phyloP scores from a whole-genome alignment of 2,888 invertebrate genomes.

The Eristalis arbustorum region DNA sequence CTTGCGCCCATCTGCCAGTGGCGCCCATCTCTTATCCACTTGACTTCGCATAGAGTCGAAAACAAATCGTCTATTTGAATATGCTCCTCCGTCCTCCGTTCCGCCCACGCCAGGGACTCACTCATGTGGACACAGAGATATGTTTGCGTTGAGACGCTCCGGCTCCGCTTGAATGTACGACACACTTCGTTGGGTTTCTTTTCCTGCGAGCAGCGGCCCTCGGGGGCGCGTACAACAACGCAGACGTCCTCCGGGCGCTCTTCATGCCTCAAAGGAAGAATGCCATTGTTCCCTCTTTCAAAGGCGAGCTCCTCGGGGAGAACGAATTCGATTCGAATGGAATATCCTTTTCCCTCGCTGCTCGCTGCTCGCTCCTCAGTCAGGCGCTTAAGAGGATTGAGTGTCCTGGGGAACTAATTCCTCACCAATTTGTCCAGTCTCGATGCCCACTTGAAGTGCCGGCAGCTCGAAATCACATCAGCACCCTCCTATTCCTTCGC shows the following conservation, averaged over 20 bases:
- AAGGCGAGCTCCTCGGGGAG: background rate
- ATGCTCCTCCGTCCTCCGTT: background rate
- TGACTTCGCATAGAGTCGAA: conserved; percentile 24
- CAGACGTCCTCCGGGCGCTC: background rate
- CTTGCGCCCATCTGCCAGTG: background rate
- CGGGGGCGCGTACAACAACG: no score
- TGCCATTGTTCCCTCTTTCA: background rate
- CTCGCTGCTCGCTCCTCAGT: background rate
- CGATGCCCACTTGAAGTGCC: background rate
- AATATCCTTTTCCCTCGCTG: background rate
- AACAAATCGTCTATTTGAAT: conserved; percentile 46
- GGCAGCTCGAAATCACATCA: background rate
- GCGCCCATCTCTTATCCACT: conserved; percentile 16
- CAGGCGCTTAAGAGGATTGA: background rate
- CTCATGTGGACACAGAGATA: conserved; percentile 57
- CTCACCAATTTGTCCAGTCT: background rate
- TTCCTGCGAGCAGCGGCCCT: no score
- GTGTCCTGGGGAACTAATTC: background rate
- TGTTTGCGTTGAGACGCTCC: conserved; percentile 3
- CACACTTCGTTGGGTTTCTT: conserved; percentile 23
- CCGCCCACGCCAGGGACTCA: conserved; percentile 23
- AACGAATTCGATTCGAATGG: background rate
- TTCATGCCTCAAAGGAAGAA: background rate
- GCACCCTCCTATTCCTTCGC: background rate
- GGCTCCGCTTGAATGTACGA: conserved; percentile 9